These are phyloP conservation scores for Ceratitis capitata DNA, from an alignment of 1,140 invertebrate species.

Conservation along the genomic window DNA sequence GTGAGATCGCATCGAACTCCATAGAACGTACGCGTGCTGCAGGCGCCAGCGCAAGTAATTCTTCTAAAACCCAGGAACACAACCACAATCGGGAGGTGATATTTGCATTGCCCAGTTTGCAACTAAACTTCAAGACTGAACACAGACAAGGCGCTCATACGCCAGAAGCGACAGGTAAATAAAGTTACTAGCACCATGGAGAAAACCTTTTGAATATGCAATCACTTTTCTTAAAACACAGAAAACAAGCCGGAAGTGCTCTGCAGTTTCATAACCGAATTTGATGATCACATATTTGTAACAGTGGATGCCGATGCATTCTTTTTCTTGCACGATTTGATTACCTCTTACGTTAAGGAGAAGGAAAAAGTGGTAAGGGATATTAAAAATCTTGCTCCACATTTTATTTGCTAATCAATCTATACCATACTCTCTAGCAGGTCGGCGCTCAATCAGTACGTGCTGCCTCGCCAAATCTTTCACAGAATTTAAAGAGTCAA, in stretches of 20 bases:
- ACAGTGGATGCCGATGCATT: slow-evolving; percentile 98
- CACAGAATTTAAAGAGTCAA: slow-evolving; percentile 54
- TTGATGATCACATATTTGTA: slow-evolving; percentile 98
- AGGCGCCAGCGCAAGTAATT: slow-evolving; percentile 61
- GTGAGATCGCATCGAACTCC: slow-evolving; percentile 66
- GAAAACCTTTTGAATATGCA: too few species aligned
- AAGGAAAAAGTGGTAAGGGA: slow-evolving; percentile 83
- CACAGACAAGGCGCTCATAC: slow-evolving; percentile 81
- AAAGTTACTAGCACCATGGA: not conserved
- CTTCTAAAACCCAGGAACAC: slow-evolving; percentile 77
- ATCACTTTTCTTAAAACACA: slow-evolving; percentile 56
- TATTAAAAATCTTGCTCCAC: not conserved
- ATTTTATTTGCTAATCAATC: not conserved
- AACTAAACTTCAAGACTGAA: slow-evolving; percentile 92
- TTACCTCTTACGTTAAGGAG: slow-evolving; percentile 94
- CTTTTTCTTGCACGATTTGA: slow-evolving; percentile 96
- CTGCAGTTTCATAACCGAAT: slow-evolving; percentile 97
- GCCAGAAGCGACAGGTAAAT: slow-evolving; percentile 76
- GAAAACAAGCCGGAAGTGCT: slow-evolving; percentile 90
- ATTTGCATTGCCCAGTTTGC: slow-evolving; percentile 91
- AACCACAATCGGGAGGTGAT: slow-evolving; percentile 94
- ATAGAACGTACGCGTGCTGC: slow-evolving; percentile 65
- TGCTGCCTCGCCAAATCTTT: slow-evolving; percentile 62
- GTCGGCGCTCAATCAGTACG: slow-evolving; percentile 58
- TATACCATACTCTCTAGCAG: slow-evolving; percentile 43